phyloP scores from a whole-genome alignment of 2,113 vertebrate genomes.

The Takifugu flavidus region DNA sequence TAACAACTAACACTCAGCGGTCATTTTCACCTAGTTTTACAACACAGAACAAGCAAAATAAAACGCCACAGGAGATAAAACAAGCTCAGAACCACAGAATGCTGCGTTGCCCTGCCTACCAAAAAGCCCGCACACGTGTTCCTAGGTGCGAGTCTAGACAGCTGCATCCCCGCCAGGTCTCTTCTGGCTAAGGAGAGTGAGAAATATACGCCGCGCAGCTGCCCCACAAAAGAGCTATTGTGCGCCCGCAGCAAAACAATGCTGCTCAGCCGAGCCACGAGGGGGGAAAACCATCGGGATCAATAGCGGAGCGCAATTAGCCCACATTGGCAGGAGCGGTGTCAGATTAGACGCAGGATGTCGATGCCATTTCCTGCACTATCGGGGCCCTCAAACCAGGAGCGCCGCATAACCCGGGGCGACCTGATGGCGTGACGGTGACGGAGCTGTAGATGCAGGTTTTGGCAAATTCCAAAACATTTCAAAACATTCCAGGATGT shows the following conservation, averaged over 20 bases:
- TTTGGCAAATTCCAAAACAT: too few relatives aligned
- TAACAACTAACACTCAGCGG: background rate
- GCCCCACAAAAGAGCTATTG: constrained; percentile 65
- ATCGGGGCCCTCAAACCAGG: constrained; percentile 61
- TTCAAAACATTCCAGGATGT: too few relatives aligned
- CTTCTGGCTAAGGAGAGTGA: constrained; percentile 50
- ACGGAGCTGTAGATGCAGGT: background rate
- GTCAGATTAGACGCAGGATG: constrained; percentile 76
- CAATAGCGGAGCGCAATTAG: constrained; percentile 79
- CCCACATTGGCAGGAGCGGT: constrained; percentile 71
- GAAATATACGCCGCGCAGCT: constrained; percentile 56
- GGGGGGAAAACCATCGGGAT: constrained; percentile 57
- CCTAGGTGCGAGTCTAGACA: constrained; percentile 33
- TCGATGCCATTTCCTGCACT: constrained; percentile 78
- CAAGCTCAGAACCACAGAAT: background rate
- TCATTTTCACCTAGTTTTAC: background rate
- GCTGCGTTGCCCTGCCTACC: too few relatives aligned
- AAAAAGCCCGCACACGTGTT: too few relatives aligned
- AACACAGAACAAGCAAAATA: background rate
- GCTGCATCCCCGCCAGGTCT: constrained; percentile 46
- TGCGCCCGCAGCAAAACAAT: constrained; percentile 66
- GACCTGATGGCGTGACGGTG: constrained; percentile 30
- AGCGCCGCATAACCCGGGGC: constrained; percentile 35
- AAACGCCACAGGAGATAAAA: constrained; percentile 10
- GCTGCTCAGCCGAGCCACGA: constrained; percentile 62